Evolutionary conservation across 2,797 vertebrate species (phyloP).

Genomic region (Rousettus madagascariensis): DNA sequence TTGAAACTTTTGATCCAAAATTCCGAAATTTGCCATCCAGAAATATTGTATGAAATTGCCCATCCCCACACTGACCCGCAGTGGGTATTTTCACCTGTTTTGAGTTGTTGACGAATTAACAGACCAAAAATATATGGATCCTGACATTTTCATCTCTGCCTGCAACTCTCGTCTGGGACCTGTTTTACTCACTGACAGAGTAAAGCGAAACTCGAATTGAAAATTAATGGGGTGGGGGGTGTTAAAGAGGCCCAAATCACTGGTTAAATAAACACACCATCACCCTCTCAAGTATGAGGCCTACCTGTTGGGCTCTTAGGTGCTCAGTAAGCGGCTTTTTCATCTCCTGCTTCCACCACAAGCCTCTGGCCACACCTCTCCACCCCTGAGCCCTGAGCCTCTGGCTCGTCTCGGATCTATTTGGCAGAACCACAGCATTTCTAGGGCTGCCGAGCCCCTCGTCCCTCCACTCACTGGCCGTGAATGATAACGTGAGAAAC

Average conservation of each 20-base stretch:
- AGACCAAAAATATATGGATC: background rate
- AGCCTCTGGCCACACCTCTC: too few species aligned
- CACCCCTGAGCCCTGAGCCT: background rate
- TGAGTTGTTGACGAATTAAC: background rate
- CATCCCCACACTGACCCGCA: background rate
- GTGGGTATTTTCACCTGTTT: background rate
- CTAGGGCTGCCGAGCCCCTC: background rate
- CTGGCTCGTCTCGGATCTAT: background rate
- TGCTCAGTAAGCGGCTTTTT: background rate
- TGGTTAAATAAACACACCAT: background rate
- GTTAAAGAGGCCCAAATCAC: background rate
- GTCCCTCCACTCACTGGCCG: background rate
- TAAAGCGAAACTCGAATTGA: background rate
- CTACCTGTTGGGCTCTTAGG: background rate
- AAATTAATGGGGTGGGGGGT: background rate
- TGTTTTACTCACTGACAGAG: background rate
- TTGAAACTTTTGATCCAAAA: background rate
- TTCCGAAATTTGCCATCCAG: background rate
- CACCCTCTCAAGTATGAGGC: background rate
- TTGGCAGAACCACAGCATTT: background rate
- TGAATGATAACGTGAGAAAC: background rate
- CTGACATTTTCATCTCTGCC: background rate
- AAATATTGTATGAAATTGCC: background rate
- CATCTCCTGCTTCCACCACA: background rate
- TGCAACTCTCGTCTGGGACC: rapidly evolving